Conservation (phyloP, 2,113 vertebrate genomes). For the Rhagologus leucostigma region DNA sequence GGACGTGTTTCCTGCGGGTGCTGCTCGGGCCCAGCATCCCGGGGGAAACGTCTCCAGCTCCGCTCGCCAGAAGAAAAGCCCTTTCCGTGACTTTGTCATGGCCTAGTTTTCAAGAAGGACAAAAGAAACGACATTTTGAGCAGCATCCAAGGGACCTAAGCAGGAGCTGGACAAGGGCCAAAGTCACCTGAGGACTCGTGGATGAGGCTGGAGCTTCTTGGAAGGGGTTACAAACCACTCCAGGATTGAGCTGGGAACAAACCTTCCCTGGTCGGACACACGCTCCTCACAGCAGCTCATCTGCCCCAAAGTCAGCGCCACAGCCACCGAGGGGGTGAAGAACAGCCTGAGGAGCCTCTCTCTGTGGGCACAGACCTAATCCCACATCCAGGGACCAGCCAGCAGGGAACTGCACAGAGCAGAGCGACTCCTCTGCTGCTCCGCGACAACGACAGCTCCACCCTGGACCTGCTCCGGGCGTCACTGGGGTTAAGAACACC, state of each 20-base stretch:
- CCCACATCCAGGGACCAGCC: not conserved
- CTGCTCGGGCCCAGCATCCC: not conserved
- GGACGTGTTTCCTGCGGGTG: not conserved
- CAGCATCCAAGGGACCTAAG: not conserved
- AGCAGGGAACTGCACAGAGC: not conserved
- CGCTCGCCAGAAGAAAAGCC: not conserved
- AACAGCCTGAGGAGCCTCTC: not conserved
- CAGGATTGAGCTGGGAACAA: not conserved
- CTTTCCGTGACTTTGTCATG: not conserved
- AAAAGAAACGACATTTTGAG: not conserved
- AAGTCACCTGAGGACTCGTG: not conserved
- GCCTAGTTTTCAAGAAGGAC: not conserved
- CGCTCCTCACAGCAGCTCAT: not conserved
- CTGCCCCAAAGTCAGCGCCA: not conserved
- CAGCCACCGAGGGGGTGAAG: fast-evolving
- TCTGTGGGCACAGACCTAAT: not conserved
- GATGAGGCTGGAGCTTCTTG: not conserved
- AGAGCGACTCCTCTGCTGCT: not conserved
- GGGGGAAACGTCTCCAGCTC: not conserved
- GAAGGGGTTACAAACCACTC: not conserved
- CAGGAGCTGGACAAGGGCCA: not conserved
- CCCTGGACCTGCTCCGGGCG: not conserved
- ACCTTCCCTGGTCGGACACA: not conserved
- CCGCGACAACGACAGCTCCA: not conserved
- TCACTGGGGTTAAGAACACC: fast-evolving